Evolutionary conservation across 2,113 vertebrate species (phyloP).

Genomic region (Rafetus swinhoei): DNA sequence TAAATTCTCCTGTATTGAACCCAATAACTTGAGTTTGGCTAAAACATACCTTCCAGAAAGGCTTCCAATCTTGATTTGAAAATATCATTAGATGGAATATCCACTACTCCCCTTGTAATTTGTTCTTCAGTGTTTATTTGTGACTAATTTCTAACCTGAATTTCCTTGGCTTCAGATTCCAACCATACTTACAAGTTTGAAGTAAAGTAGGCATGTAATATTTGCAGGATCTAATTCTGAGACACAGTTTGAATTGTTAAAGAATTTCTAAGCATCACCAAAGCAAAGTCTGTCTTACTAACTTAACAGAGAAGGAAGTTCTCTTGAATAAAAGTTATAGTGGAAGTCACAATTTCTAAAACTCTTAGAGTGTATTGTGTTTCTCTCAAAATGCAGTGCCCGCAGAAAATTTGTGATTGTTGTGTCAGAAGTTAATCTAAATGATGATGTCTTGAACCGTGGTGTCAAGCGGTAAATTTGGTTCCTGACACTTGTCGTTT

Average conservation of each 20-base stretch:
- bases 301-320: background rate
- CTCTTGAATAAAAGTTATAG: background rate
- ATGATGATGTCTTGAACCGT: background rate
- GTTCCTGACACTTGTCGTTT: background rate
- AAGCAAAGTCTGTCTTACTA: background rate
- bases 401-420: background rate
- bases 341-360: background rate
- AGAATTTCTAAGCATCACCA: background rate
- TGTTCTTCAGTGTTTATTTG: background rate
- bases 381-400: background rate
- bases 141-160: background rate
- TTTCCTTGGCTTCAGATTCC: background rate
- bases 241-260: background rate
- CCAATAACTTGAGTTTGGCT: background rate
- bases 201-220: background rate
- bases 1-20: background rate
- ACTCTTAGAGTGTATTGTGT: background rate
- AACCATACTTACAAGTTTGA: background rate
- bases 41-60: background rate
- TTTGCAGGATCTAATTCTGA: background rate
- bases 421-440: slow-evolving; percentile 25
- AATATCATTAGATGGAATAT: background rate
- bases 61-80: background rate
- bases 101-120: background rate
- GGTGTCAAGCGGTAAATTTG: background rate